Percentiles rank a stretch among this genome's conserved stretches.
phyloP scores from a whole-genome alignment of 2,113 vertebrate genomes.

The Nothoprocta perdicaria region DNA sequence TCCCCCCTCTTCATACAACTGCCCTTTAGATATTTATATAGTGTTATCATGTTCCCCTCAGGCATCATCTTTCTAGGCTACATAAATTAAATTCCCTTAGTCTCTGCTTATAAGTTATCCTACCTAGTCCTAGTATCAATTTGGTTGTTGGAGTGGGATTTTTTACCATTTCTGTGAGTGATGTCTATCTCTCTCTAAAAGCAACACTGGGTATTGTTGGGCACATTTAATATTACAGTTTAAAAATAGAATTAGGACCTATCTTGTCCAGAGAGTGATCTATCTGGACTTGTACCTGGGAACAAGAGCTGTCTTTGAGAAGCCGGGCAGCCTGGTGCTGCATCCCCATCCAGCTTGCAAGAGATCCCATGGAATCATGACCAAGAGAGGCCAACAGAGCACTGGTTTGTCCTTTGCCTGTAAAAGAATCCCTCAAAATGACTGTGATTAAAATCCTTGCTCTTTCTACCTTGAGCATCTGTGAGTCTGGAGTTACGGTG shows the following conservation, averaged over 20 bases:
- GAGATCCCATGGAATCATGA: neutral
- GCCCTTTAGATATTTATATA: constrained; percentile 69
- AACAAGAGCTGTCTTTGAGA: neutral
- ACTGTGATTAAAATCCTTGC: neutral
- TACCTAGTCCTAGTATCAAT: neutral
- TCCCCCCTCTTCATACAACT: constrained; percentile 38
- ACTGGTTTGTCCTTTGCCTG: neutral
- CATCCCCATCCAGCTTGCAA: accelerated
- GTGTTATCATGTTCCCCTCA: constrained; percentile 21
- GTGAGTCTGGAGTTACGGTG: accelerated
- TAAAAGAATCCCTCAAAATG: neutral
- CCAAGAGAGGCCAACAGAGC: accelerated
- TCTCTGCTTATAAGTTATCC: constrained; percentile 30
- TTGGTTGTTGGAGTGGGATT: neutral
- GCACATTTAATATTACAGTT: neutral
- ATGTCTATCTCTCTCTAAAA: constrained; percentile 6
- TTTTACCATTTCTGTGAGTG: neutral
- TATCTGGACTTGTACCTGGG: neutral
- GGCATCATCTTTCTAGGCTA: constrained; percentile 48
- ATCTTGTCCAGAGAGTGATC: neutral
- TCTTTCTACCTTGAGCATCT: accelerated
- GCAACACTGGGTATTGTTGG: neutral
- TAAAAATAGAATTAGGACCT: constrained; percentile 24
- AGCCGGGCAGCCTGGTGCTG: accelerated
- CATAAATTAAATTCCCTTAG: constrained; percentile 42